A percentile compares a stretch with the other conserved stretches of the same genome.
Conservation (phyloP, 2,888 invertebrate genomes). For the Petrolisthes cinctipes region DNA sequence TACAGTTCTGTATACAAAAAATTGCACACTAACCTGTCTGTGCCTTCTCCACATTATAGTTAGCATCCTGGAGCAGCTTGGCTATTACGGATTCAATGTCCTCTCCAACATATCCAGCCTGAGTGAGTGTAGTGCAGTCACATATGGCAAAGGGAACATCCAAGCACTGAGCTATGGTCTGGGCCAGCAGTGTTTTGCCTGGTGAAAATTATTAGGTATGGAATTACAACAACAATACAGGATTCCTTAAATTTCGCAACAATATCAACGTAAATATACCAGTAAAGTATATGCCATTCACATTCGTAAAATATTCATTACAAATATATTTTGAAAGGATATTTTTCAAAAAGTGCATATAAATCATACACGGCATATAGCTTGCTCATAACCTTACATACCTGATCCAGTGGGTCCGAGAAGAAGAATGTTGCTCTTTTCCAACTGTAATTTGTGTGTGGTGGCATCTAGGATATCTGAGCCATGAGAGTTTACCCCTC, state of each 20-base stretch:
- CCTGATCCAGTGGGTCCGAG: constrained; percentile 95
- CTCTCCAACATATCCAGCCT: constrained; percentile 99
- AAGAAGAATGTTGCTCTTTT: constrained; percentile 95
- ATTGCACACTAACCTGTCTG: constrained; percentile 78
- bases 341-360: too few relatives aligned
- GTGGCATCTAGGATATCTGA: constrained; percentile 87
- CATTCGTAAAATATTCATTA: neutral
- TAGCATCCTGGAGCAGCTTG: constrained; percentile 90
- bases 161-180: constrained; percentile 95
- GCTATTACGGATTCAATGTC: constrained; percentile 99
- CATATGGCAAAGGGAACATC: constrained; percentile 99
- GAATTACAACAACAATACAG: too few relatives aligned
- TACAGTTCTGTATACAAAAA: too few relatives aligned
- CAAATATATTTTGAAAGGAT: neutral
- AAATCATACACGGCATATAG: too few relatives aligned
- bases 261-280: neutral
- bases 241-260: neutral
- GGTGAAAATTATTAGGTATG: constrained; percentile 56
- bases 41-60: constrained; percentile 96
- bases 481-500: constrained; percentile 67
- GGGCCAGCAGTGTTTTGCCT: constrained; percentile 97
- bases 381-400: constrained; percentile 66
- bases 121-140: constrained; percentile 96
- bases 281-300: neutral
- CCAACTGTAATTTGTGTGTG: constrained; percentile 85